Evolutionary conservation across 2,888 invertebrate genomes (phyloP), one percentile per base, ranked within the genome.

Genomic region (Acrobeloides nanus): DNA sequence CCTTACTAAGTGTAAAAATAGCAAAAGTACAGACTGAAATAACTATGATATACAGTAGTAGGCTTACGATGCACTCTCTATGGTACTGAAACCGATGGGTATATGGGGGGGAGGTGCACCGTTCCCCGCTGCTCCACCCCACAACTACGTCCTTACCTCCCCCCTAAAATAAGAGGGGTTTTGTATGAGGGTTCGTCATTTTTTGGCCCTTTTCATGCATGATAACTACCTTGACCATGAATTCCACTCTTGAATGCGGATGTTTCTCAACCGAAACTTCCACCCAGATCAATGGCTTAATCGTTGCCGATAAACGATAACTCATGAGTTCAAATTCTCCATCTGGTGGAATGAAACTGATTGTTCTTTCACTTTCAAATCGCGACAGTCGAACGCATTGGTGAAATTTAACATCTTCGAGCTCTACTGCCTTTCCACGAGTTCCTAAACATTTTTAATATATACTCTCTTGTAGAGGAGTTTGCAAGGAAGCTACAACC

Each of bases 271-370:
- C 93, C 2, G 92, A 89, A 5, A 93, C 92, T 76, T 97, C 95
- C 53, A 97, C 93, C 95, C 95, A 95, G 73, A 95, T 92, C 54
- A 95, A 76, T 0, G 95, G 95, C 73, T 97, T 95, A 68, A 87
- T 90, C 76, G 92, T 92, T 15, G 93, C 93, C 75, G 90, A 92
- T 24, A 95, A 79, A 45, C 93, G 82, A 75, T 95, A 95, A 0
- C 90, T 92, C 93, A 97, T 97, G 49, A 97, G 78, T 75, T 97
- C 95, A 79, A 97, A 95, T 75, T 95, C 95, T 17, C 95, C 95
- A 79, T 95, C 95, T 0, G 95, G 95, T 47, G 95, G 95, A 71
- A 97, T 92, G 75, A 97, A 95, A 0, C 67, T 66, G 33, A 72
- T 72, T 89, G 95, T 97, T 46, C 95, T 82, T 75, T 97, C 95